These are phyloP conservation scores for Machimus atricapillus DNA, from an alignment of 2,888 invertebrate species.

Conservation along the genomic window DNA sequence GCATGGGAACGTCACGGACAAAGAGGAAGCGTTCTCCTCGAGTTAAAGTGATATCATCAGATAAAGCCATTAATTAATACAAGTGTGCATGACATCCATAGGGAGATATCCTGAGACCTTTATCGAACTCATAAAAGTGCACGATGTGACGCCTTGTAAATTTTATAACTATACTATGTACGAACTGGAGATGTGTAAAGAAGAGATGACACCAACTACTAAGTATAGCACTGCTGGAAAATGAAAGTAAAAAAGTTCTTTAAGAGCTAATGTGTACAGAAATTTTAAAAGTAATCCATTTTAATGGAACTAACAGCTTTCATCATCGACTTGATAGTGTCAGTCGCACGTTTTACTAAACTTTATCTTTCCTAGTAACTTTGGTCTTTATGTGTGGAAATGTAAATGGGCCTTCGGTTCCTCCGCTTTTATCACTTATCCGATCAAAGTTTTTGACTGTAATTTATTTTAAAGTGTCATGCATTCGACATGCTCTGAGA, in stretches of 20 bases:
- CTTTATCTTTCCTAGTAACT: background rate
- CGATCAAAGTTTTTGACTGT: background rate
- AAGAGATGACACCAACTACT: background rate
- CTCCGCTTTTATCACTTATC: background rate
- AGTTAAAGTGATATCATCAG: background rate
- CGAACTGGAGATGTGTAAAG: background rate
- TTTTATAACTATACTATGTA: background rate
- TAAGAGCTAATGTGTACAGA: background rate
- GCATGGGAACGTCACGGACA: background rate
- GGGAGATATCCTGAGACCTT: background rate
- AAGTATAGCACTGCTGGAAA: background rate
- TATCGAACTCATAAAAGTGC: background rate
- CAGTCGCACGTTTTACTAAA: background rate
- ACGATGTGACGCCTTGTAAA: background rate
- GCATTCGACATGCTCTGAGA: background rate
- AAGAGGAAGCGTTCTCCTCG: background rate
- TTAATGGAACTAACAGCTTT: background rate
- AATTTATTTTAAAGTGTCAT: background rate
- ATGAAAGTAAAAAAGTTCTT: background rate
- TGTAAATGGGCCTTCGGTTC: background rate
- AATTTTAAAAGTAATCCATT: background rate
- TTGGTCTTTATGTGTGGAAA: background rate
- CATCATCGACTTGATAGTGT: background rate
- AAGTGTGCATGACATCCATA: constrained; percentile 14
- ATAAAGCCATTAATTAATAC: constrained; percentile 17